phyloP scores from a whole-genome alignment of 2,888 invertebrate species.

The Platycheirus rosarum region DNA sequence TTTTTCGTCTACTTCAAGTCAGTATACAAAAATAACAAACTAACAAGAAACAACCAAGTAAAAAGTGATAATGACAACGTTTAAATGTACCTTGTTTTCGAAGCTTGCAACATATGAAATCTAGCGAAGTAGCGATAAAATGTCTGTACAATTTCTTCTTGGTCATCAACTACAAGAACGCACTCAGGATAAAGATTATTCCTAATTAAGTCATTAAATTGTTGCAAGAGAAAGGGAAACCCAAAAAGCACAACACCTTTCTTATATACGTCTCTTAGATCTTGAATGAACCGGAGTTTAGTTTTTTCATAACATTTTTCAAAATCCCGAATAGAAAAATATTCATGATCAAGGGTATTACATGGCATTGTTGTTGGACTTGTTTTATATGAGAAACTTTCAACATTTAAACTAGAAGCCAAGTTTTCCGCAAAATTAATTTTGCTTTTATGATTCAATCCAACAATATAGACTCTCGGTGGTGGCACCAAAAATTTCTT shows the following conservation, averaged over 20 bases:
- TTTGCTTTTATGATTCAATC: conserved; percentile 84
- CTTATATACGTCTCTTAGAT: conserved; percentile 6
- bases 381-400: conserved; percentile 17
- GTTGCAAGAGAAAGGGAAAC: conserved; percentile 32
- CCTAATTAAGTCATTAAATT: conserved; percentile 34
- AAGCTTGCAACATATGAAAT: not conserved
- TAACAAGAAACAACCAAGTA: not conserved
- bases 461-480: conserved; percentile 85
- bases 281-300: conserved; percentile 5
- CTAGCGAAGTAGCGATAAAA: conserved; percentile 21
- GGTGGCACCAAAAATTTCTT: conserved; percentile 83
- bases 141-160: conserved; percentile 9
- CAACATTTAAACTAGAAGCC: conserved; percentile 83
- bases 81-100: conserved; percentile 7
- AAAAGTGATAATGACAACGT: not conserved
- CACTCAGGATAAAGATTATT: conserved; percentile 46
- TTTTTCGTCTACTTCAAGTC: no score
- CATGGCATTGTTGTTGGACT: conserved; percentile 2
- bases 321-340: conserved; percentile 3
- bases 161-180: conserved; percentile 49
- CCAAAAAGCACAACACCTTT: conserved; percentile 40
- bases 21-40: not conserved
- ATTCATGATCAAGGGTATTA: not conserved
- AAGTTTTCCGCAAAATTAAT: conserved; percentile 83
- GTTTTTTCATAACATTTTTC: not conserved